These are phyloP conservation scores for Eucidaris tribuloides DNA, from an alignment of 35 echinoderm and acorn worm genomes.

Conservation along the genomic window DNA sequence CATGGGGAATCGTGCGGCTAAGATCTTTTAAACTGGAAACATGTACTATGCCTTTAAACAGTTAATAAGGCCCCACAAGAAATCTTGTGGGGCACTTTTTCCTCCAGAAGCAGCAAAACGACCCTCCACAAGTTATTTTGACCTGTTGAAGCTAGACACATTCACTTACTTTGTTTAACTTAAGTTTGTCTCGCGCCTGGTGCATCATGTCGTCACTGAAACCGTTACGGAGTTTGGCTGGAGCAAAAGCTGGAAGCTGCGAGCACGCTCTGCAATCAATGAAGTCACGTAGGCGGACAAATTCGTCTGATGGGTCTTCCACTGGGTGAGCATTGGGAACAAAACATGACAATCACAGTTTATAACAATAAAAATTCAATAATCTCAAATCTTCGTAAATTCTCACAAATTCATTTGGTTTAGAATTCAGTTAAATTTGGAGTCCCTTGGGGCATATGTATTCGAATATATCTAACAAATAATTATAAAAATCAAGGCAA, in stretches of 20 bases:
- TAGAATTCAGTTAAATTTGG: too few relatives aligned
- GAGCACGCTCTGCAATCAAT: constrained; percentile 60
- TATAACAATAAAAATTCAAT: too few relatives aligned
- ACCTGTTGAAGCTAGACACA: background rate
- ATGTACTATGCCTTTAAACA: too few relatives aligned
- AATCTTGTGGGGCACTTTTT: background rate
- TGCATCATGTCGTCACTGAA: constrained; percentile 62
- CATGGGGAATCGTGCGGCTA: too few relatives aligned
- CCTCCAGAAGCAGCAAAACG: background rate
- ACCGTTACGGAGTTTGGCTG: constrained; percentile 23
- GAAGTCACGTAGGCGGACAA: constrained; percentile 78
- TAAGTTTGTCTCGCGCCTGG: constrained; percentile 76
- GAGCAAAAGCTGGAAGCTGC: constrained; percentile 40
- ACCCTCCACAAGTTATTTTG: background rate
- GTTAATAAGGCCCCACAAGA: background rate
- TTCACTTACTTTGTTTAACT: constrained; percentile 73
- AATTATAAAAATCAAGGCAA: too few relatives aligned
- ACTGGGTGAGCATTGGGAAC: constrained; percentile 25
- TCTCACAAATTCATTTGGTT: too few relatives aligned
- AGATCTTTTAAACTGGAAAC: too few relatives aligned
- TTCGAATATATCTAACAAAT: too few relatives aligned
- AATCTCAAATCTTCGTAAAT: too few relatives aligned
- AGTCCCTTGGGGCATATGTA: too few relatives aligned
- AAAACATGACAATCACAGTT: too few relatives aligned
- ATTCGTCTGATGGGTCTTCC: constrained; percentile 93